Base-by-base conservation (phyloP, 2,797 vertebrate genomes). In the Acipenser transmontanus region DNA sequence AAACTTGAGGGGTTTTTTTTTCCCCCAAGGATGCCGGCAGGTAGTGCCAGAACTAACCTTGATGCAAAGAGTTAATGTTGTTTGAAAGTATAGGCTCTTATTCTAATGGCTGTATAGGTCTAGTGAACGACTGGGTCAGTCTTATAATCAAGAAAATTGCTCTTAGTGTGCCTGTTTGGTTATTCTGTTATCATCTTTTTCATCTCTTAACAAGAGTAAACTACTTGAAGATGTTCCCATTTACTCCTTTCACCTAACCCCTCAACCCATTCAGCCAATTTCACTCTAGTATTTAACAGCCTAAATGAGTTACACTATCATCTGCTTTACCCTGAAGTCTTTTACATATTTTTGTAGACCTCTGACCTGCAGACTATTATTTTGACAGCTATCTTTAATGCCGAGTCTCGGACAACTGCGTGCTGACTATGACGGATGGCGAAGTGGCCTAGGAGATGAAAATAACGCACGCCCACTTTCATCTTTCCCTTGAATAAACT, bases 61-160 rank as follows among this genome's bases (percentile, higher is more conserved):
- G 59, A 60, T 17, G 62, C 48, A 61, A 85, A 87, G 78, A 77
- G 83, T 84, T 88, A 85, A 86, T 80, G 69, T 34, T 81, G 73
- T 78, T 81, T 79, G 72, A 83, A 84, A 84, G 78, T 77, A 82
- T 82, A 81, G 83, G 78, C 80, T 79, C 73, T 80, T 73, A 68
- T 80, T 80, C 81, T 76, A 81, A 83, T 76, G 85, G 85, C 82
- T 87, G 88, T 86, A 87, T 81, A 79, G 84, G 81, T 88, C 81
- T 81, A 73, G 81, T 84, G 79, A 77, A 77, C 76, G 86, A 85
- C 82, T 90, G 77, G 81, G 86, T 89, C 88, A 91, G 88, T 90
- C 86, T 47, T 71, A 79, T 91, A 93, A 94, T 95, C 93, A 92
- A 88, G 89, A 94, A 93, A 93, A 95, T 93, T 89, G 89, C 90